Conservation (phyloP, 2,888 invertebrate species). For the Melieria omissa region DNA sequence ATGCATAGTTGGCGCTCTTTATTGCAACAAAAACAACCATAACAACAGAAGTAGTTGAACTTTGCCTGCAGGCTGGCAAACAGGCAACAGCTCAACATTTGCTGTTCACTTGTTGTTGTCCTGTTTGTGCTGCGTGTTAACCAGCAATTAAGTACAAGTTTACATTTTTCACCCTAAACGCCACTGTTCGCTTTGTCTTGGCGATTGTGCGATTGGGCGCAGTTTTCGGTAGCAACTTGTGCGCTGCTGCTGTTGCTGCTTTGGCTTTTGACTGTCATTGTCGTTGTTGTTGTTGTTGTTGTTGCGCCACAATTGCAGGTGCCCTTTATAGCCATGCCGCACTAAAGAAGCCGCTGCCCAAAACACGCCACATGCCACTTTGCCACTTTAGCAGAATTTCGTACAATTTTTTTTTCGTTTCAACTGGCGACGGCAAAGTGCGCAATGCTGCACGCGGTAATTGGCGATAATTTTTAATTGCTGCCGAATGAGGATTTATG, state of each 20-base stretch:
- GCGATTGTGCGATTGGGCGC: neutral
- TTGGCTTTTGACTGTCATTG: slow-evolving; percentile 3
- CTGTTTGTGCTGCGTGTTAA: slow-evolving; percentile 49
- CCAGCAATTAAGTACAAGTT: slow-evolving; percentile 50
- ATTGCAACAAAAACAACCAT: too few species aligned
- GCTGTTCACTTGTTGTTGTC: slow-evolving; percentile 21
- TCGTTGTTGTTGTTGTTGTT: neutral
- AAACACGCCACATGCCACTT: neutral
- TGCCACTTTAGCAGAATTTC: too few species aligned
- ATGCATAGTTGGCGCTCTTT: too few species aligned
- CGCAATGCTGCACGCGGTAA: slow-evolving; percentile 57
- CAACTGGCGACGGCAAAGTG: too few species aligned
- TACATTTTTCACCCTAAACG: slow-evolving; percentile 31
- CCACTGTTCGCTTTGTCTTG: too few species aligned
- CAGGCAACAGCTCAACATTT: too few species aligned
- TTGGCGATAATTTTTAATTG: slow-evolving; percentile 65
- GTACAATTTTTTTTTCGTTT: too few species aligned
- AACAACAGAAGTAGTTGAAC: too few species aligned
- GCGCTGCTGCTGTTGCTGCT: slow-evolving; percentile 11
- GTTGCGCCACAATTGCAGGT: slow-evolving; percentile 27
- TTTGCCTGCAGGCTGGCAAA: too few species aligned
- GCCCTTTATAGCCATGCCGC: slow-evolving; percentile 27
- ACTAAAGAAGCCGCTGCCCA: neutral
- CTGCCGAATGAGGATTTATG: slow-evolving; percentile 63
- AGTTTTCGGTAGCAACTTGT: neutral